Evolutionary conservation across 2,797 vertebrate genomes (phyloP), one percentile per base, ranked within the genome.

Genomic region (Passerculus sandwichensis): DNA sequence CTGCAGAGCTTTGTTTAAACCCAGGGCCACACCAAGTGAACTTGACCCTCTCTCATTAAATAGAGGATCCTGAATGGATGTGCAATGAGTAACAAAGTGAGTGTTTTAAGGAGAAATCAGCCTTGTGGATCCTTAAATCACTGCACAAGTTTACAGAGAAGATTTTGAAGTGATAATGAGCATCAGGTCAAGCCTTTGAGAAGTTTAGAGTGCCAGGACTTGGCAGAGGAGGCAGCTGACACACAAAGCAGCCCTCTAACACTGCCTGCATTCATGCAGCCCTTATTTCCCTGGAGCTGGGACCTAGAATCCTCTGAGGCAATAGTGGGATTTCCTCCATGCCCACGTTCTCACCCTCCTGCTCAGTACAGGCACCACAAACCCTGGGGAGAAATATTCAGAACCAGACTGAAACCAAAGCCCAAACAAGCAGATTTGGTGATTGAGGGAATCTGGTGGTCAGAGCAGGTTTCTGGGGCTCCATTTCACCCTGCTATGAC

Each of bases 211-310:
- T 54, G 66, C 11, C 82, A 36, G 60, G 27, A 36, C 18, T 40
- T 36, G 17, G 29, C 44, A 36, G 30, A 18, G 20, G 25, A 23
- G 36, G 62, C n/a, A 82, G 51, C 74, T 78, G 61, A 21, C 40
- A 17, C 0, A 0, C 22, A 67, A 45, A 74, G 11, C 45, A 53
- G 27, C 13, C 3, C 1, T 10, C 23, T 42, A 57, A 57, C 10
- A 16, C 17, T 29, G 19, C 50, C 70, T 81, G 62, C 75, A 54
- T 32, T 27, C 69, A 57, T 10, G 4, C 65, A 47, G 40, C 64
- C 34, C 59, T 72, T 16, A 62, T 59, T 34, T 44, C 44, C 74
- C 27, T 20, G 2, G 16, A 61, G 30, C 50, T 59, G 73, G 27
- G 13, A 11, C 5, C 40, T 14, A 6, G 48, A 30, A 25, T 26